A percentile compares a stretch with the other conserved stretches of the same genome.
These are phyloP conservation scores for Empis livida DNA, from an alignment of 2,888 invertebrate genomes.

Conservation along the genomic window DNA sequence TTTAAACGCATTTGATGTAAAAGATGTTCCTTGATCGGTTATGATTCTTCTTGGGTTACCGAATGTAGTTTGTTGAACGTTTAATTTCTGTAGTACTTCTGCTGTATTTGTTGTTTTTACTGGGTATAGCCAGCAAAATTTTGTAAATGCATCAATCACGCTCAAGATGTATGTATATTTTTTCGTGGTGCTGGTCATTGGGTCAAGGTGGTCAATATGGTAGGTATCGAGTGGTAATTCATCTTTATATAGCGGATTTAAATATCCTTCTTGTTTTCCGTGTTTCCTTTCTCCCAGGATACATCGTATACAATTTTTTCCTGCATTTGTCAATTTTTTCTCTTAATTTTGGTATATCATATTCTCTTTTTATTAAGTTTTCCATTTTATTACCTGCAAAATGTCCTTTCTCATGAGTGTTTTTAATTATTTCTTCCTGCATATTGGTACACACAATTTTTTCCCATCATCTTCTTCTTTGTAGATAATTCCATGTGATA, in stretches of 20 bases:
- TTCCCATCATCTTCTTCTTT: too few relatives aligned
- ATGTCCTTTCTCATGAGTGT: too few relatives aligned
- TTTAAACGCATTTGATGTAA: constrained; percentile 13
- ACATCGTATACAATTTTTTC: too few relatives aligned
- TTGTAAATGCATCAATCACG: constrained; percentile 21
- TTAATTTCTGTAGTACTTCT: constrained; percentile 19
- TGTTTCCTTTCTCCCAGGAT: constrained; percentile 12
- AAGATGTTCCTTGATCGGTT: constrained; percentile 21
- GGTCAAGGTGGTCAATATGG: not conserved
- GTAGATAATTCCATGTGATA: too few relatives aligned
- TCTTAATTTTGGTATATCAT: too few relatives aligned
- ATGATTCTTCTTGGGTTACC: constrained; percentile 23
- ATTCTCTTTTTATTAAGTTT: too few relatives aligned
- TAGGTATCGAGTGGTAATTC: not conserved
- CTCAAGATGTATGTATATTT: constrained; percentile 16
- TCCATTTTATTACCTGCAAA: too few relatives aligned
- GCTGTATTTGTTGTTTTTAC: constrained; percentile 14
- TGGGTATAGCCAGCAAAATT: constrained; percentile 23
- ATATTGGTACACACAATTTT: too few relatives aligned
- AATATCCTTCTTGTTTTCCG: constrained; percentile 7
- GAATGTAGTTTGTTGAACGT: constrained; percentile 19
- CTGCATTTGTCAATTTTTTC: too few relatives aligned
- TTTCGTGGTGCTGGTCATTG: not conserved
- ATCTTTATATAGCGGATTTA: not conserved
- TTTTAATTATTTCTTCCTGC: too few relatives aligned